These are phyloP conservation scores for Eupithecia pulchellata DNA, from an alignment of 2,888 invertebrate genomes.

Conservation along the genomic window DNA sequence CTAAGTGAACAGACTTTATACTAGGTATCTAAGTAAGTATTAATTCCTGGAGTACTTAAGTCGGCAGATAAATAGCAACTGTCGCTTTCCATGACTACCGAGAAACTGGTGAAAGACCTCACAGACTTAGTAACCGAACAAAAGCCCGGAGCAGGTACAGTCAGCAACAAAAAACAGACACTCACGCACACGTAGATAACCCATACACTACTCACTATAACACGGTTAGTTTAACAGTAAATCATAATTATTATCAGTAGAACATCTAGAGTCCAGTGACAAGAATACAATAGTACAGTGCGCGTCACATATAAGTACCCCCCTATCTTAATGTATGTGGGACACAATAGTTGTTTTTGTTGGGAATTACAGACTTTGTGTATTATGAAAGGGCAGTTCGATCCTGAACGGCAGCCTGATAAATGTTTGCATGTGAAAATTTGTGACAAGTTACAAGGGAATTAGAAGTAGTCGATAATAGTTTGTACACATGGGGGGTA, in stretches of 20 bases:
- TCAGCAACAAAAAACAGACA: background rate
- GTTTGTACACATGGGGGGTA: too few species aligned
- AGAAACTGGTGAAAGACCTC: conserved; percentile 5
- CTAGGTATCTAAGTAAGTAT: background rate
- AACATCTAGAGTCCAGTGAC: background rate
- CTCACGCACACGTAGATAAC: background rate
- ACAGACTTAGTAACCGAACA: background rate
- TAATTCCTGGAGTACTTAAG: background rate
- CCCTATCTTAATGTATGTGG: too few species aligned
- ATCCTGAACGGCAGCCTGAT: too few species aligned
- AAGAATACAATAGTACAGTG: too few species aligned
- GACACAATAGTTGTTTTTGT: too few species aligned
- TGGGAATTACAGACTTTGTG: too few species aligned
- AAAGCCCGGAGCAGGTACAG: background rate
- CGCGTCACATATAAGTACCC: too few species aligned
- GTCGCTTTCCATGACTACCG: background rate
- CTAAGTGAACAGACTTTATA: too few species aligned
- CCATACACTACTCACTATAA: background rate
- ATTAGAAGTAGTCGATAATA: too few species aligned
- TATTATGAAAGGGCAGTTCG: too few species aligned
- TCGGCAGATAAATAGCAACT: background rate
- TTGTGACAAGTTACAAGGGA: too few species aligned
- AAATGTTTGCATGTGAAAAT: too few species aligned
- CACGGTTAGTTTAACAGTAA: background rate
- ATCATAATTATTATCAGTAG: background rate